Evolutionary conservation across 1,140 invertebrate species (phyloP).

Genomic region (Oppia nitens): DNA sequence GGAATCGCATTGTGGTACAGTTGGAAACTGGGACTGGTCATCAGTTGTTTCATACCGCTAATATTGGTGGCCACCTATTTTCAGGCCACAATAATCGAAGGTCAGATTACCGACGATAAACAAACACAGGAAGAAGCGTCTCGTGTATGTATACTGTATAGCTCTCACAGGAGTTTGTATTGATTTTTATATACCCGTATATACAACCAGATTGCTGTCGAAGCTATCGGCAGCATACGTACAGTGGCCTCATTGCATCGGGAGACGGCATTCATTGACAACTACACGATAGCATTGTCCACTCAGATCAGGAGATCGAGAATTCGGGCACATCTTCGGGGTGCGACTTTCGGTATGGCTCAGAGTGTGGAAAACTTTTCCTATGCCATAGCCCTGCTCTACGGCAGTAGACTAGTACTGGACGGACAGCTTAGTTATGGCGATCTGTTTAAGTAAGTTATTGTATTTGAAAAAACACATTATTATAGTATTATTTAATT

Average conservation of each 20-base stretch:
- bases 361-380: constrained; percentile 61
- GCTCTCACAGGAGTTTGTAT: neutral
- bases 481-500: neutral
- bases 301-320: constrained; percentile 26
- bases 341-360: constrained; percentile 54
- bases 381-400: constrained; percentile 59
- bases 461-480: neutral
- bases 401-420: constrained; percentile 58
- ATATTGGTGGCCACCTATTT: constrained; percentile 55
- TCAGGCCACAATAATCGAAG: constrained; percentile 50
- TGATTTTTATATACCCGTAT: neutral
- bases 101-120: constrained; percentile 41
- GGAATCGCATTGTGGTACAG: constrained; percentile 54
- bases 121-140: constrained; percentile 27
- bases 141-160: constrained; percentile 15
- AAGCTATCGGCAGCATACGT: constrained; percentile 37
- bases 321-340: constrained; percentile 40
- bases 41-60: constrained; percentile 54
- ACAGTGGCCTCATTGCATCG: constrained; percentile 36
- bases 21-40: constrained; percentile 62
- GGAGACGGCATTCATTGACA: constrained; percentile 22
- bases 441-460: constrained; percentile 58
- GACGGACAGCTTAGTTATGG: constrained; percentile 44
- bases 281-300: constrained; percentile 4
- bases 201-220: constrained; percentile 30